Evolutionary conservation across 2,113 vertebrate species (phyloP).

Genomic region (Ictalurus furcatus): DNA sequence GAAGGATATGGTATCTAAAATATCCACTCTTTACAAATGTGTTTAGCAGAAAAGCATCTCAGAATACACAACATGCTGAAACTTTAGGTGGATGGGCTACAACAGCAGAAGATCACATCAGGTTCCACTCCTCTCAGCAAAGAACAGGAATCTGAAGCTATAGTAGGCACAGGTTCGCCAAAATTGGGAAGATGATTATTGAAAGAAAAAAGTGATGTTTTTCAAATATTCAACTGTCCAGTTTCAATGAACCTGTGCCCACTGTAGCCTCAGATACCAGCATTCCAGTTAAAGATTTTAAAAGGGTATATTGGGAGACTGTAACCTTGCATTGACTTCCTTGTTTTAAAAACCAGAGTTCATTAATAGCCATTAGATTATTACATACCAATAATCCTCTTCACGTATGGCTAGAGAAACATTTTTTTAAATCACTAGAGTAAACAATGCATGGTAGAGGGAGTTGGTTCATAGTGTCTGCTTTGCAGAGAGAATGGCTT

Average conservation of each 20-base stretch:
- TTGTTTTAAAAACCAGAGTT: not conserved
- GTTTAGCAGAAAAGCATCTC: not conserved
- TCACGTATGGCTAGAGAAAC: not conserved
- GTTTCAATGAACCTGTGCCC: not conserved
- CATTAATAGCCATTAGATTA: not conserved
- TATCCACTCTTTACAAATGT: not conserved
- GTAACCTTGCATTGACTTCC: not conserved
- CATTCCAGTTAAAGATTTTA: not conserved
- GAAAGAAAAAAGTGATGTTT: not conserved
- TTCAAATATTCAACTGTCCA: not conserved
- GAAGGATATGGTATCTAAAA: not conserved
- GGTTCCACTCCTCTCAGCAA: not conserved
- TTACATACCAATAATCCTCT: not conserved
- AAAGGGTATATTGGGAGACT: not conserved
- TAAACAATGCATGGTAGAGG: not conserved
- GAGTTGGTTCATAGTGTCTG: not conserved
- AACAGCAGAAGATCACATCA: not conserved
- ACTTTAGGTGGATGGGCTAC: too few species aligned
- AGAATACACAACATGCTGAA: not conserved
- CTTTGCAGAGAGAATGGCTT: not conserved
- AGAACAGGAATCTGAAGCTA: not conserved
- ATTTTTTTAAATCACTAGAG: not conserved
- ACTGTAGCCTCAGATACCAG: not conserved
- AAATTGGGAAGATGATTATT: not conserved
- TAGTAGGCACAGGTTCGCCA: not conserved